Evolutionary conservation across 2,113 vertebrate species (phyloP), one percentile per base, ranked within the genome.

Genomic region (Stigmatopora nigra): DNA sequence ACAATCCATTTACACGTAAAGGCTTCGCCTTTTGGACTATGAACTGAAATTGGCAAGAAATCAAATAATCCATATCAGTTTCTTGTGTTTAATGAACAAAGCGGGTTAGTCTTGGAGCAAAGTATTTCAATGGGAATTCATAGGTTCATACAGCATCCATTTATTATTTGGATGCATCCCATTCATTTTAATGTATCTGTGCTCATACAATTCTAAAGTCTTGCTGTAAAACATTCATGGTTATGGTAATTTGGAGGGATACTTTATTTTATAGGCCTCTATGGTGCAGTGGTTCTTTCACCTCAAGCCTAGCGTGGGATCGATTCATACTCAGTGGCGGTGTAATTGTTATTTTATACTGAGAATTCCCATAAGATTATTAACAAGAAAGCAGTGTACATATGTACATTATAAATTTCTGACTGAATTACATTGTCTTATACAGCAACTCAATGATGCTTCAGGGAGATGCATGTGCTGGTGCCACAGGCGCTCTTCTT

Each of bases 401-500:
- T 15, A n/a, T n/a, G n/a, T n/a, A 25, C 13, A 31, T 36, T 66
- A 46, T 41, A 41, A 1, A 10, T 49, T 38, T 53, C 35, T 72
- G 10, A 44, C 16, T 66, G 45, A 59, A 19, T 46, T 17, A 58
- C 60, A 49, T 61, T 55, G 68, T 47, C 61, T 72, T 25, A 66
- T 61, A n/a, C 36, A 35, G 38, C 46, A 35, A 68, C 47, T 61
- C 15, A 52, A 49, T 64, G 67, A 79, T 65, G 19, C 14, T 68
- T 71, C 70, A 67, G 63, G 76, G 74, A 82, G 58, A 49, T 59
- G 61, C 66, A 14, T 73, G 63, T 68, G 56, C 13, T 53, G 60
- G 69, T 16, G 47, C 72, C 65, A 51, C 57, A 63, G 48, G 59
- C 76, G 14, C 55, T 64, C 62, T 63, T 12, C 51, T 35, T 51